Conservation (phyloP, 2,797 vertebrate species). For the Catamblyrhynchus diadema region DNA sequence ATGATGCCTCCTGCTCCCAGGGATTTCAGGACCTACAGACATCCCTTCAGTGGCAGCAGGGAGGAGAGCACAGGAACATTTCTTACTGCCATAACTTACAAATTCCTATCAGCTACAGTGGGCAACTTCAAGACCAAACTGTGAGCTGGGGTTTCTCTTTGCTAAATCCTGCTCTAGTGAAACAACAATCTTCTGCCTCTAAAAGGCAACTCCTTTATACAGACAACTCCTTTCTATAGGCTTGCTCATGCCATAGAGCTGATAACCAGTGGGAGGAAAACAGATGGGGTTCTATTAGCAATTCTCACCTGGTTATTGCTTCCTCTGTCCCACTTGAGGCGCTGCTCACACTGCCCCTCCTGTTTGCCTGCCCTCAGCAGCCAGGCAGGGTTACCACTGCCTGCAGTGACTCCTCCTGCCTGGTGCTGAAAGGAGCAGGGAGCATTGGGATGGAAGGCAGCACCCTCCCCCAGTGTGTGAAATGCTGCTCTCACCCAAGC, state of each 20-base stretch:
- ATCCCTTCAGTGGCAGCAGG: not conserved
- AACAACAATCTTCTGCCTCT: not conserved
- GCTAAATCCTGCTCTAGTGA: not conserved
- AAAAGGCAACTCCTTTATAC: not conserved
- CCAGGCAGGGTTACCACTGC: too few species aligned
- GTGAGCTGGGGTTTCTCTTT: not conserved
- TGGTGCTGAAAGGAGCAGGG: not conserved
- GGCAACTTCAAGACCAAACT: not conserved
- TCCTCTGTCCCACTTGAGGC: not conserved
- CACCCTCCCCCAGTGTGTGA: not conserved
- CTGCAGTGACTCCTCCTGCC: not conserved
- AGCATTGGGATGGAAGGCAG: not conserved
- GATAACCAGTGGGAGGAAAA: not conserved
- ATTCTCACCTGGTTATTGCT: not conserved
- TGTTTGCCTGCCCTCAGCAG: not conserved
- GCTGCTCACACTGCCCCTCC: not conserved
- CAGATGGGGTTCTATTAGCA: not conserved
- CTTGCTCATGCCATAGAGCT: not conserved
- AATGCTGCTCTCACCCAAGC: not conserved
- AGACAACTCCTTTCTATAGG: not conserved
- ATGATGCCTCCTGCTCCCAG: not conserved
- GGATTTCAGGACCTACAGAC: not conserved
- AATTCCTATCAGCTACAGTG: not conserved
- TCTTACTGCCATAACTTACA: accelerated
- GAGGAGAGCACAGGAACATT: not conserved